Base-by-base conservation (phyloP, 1,140 invertebrate species). In the Araneus ventricosus region DNA sequence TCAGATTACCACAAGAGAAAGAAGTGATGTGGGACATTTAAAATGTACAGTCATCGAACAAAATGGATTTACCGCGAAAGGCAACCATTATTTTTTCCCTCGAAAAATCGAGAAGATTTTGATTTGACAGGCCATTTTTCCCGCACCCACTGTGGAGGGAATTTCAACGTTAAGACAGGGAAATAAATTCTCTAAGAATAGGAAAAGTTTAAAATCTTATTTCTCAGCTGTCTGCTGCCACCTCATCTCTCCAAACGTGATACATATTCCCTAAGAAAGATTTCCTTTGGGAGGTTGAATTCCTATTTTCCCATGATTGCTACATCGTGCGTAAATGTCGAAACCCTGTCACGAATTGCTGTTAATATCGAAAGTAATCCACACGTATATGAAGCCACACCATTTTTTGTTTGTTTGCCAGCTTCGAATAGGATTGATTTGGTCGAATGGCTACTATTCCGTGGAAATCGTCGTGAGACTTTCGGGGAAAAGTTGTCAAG, bases 141-240 rank as follows among this genome's bases (percentile, higher is more conserved):
- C 22, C 27, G 24, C 17, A 34, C 14, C 30, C 67, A 17, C 17
- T 6, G 67, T 75, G 30, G 30, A 75, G 30, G 30, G 27, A 34
- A 75, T 75, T 75, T 75, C 67, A 75, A 75, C 67, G 30, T 75
- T 75, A 75, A 34, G 10, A 17, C 30, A 75, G 37, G 80, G 80
- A 52, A 82, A 45, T 45, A 82, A 82, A 41, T 82, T 82, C 22
- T n/a, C 80, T 8, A 7, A 22, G 41, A 82, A 82, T 41, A 45
- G 41, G 80, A 45, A 82, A 82, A 82, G 80, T 82, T 82, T 82
- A 82, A 82, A 82, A 82, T 82, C 80, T 82, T 82, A 45, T 82
- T 45, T 82, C 39, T 82, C 80, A 82, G 27, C 80, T 82, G 41
- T 52, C 80, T 41, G 24, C 67, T 34, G 30, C 67, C 5, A 30